phyloP scores from a whole-genome alignment of 2,113 vertebrate species.

The Campylorhamphus procurvoides region DNA sequence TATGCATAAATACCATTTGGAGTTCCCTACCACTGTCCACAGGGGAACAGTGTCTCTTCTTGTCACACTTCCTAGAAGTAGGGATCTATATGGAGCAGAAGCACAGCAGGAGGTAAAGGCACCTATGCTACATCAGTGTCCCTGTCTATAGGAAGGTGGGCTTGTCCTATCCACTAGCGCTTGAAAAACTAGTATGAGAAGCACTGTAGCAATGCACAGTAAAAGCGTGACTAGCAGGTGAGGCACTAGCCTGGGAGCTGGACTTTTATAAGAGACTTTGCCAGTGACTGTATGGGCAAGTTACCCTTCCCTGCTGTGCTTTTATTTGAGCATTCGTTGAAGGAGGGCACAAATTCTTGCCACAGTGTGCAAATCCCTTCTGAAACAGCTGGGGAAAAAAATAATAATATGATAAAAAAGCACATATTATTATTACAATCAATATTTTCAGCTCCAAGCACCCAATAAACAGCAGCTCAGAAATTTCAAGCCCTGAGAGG shows the following conservation, averaged over 20 bases:
- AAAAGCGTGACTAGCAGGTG: neutral
- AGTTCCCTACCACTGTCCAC: neutral
- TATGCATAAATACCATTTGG: too few relatives aligned
- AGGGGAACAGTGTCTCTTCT: neutral
- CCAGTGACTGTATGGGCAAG: neutral
- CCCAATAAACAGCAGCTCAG: slow-evolving; percentile 13
- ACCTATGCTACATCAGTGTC: neutral
- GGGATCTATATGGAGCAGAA: neutral
- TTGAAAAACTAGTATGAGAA: neutral
- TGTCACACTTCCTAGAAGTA: neutral
- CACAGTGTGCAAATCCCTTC: neutral
- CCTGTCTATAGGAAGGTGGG: neutral
- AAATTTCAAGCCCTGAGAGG: slow-evolving; percentile 32
- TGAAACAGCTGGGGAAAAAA: neutral
- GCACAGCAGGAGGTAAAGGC: neutral
- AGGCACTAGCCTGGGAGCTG: neutral
- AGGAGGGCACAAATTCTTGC: neutral
- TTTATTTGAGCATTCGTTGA: neutral
- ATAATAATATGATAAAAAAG: neutral
- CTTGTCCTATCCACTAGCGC: neutral
- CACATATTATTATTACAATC: slow-evolving; percentile 24
- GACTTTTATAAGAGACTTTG: neutral
- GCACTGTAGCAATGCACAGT: neutral
- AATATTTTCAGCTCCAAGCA: slow-evolving; percentile 38
- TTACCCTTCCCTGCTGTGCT: neutral